Conservation (phyloP, 2,797 vertebrate genomes). For the Chromobotia macracanthus region DNA sequence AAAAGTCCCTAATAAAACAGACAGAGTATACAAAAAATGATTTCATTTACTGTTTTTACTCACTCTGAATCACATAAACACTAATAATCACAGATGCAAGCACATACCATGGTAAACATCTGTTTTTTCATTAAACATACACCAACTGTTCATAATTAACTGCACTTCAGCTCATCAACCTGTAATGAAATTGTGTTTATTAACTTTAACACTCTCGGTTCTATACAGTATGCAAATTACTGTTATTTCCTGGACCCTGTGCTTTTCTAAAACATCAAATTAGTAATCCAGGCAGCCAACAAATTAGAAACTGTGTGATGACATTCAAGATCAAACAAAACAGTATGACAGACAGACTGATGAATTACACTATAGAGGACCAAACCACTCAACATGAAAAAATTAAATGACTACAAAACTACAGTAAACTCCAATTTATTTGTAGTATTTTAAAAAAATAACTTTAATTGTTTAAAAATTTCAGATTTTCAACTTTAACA, state of each 20-base stretch:
- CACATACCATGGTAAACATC: no score
- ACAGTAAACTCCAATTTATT: not conserved
- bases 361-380: no score
- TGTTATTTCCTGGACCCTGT: not conserved
- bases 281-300: conserved; percentile 1
- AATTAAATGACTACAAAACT: not conserved
- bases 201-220: not conserved
- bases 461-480: not conserved
- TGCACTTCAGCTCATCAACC: not conserved
- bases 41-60: not conserved
- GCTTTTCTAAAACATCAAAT: conserved; percentile 8
- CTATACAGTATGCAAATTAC: conserved; percentile 9
- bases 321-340: not conserved
- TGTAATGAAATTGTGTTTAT: not conserved
- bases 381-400: not conserved
- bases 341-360: not conserved
- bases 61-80: not conserved
- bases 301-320: no score
- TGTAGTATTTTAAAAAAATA: not conserved
- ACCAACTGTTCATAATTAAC: conserved; percentile 6
- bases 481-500: not conserved
- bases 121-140: no score
- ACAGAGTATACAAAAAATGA: conserved; percentile 8
- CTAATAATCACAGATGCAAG: not conserved
- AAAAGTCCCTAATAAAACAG: conserved; percentile 22